phyloP scores from a whole-genome alignment of 35 echinoderm and acorn worm species.

The Apostichopus parvimensis region DNA sequence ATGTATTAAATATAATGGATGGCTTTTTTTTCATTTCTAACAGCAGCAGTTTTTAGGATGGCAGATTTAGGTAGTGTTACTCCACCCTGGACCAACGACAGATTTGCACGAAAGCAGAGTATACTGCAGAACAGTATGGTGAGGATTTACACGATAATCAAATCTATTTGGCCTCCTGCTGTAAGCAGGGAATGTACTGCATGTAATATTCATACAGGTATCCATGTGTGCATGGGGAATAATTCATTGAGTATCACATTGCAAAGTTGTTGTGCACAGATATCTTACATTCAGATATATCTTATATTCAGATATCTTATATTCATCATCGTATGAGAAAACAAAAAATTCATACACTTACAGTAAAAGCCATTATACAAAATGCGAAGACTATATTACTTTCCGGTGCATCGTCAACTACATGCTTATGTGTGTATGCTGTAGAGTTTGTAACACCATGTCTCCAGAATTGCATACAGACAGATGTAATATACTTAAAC shows the following conservation, averaged over 20 bases:
- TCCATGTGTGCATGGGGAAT: background rate
- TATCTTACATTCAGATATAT: background rate
- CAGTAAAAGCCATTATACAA: too few relatives aligned
- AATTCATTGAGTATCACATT: background rate
- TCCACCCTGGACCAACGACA: slow-evolving; percentile 55
- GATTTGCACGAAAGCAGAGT: slow-evolving; percentile 50
- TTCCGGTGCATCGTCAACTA: too few relatives aligned
- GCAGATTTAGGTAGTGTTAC: slow-evolving; percentile 45
- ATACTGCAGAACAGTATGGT: slow-evolving; percentile 53
- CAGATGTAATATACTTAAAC: too few relatives aligned
- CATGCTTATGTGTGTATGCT: too few relatives aligned
- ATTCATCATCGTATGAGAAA: too few relatives aligned
- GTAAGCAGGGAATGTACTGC: too few relatives aligned
- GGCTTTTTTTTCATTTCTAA: background rate
- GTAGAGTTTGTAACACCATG: too few relatives aligned
- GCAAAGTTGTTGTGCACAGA: background rate
- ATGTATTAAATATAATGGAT: too few relatives aligned
- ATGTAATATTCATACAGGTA: background rate
- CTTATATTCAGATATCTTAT: background rate
- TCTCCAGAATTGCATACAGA: too few relatives aligned
- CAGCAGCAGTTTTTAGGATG: background rate
- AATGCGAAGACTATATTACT: too few relatives aligned
- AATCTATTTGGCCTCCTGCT: too few relatives aligned
- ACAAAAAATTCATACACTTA: too few relatives aligned
- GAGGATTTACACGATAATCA: background rate